These are phyloP conservation scores for Poeciliopsis turneri DNA, from an alignment of 2,797 vertebrate genomes.

Conservation along the genomic window DNA sequence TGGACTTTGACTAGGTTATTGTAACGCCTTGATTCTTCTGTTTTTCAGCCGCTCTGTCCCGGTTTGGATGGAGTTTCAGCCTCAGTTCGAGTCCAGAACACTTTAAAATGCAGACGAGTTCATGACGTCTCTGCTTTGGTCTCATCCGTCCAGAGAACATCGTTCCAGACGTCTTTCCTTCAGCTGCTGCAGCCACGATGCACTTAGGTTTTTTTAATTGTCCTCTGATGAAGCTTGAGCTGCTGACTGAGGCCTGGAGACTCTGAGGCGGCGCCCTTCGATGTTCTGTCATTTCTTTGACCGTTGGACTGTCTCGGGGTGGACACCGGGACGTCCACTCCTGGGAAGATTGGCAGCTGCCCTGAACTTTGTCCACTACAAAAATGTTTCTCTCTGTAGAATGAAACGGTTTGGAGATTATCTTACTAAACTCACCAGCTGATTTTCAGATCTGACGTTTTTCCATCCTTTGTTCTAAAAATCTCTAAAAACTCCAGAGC, in stretches of 20 bases:
- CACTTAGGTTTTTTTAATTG: background rate
- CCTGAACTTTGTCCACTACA: background rate
- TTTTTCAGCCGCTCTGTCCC: background rate
- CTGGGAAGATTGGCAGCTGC: background rate
- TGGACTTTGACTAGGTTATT: background rate
- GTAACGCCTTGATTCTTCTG: background rate
- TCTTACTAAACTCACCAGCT: background rate
- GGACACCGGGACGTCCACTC: background rate
- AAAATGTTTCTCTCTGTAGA: background rate
- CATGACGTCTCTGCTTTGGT: background rate
- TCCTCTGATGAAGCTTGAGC: background rate
- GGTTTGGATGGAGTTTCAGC: background rate
- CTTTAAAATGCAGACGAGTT: background rate
- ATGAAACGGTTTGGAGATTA: background rate
- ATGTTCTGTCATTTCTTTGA: background rate
- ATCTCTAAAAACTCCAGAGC: background rate
- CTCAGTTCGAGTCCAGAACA: background rate
- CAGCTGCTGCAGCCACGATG: background rate
- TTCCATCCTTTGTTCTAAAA: background rate
- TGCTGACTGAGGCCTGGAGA: background rate
- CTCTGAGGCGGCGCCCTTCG: background rate
- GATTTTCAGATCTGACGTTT: background rate
- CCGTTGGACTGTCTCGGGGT: background rate
- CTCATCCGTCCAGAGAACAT: background rate
- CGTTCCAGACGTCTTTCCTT: background rate